Percentiles rank a stretch among this genome's conserved stretches.
phyloP scores from a whole-genome alignment of 2,113 vertebrate species.

The Sminthopsis crassicaudata region DNA sequence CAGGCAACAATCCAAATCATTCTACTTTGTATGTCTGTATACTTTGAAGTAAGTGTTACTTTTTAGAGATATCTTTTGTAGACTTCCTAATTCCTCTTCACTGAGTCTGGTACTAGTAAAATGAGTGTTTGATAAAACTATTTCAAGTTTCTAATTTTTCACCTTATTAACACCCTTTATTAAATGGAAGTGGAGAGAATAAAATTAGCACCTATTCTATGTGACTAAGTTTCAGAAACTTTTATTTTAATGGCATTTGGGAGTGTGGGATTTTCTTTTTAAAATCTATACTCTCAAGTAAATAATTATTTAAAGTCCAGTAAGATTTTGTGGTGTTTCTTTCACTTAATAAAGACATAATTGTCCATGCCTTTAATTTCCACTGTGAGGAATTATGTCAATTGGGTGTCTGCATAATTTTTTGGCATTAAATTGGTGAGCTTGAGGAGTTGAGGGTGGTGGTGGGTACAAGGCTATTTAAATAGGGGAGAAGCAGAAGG shows the following conservation, averaged over 20 bases:
- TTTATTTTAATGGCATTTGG: background rate
- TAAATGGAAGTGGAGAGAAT: background rate
- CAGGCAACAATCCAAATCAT: background rate
- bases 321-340: background rate
- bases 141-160: conserved; percentile 41
- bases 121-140: conserved; percentile 15
- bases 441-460: background rate
- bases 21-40: background rate
- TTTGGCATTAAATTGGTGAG: background rate
- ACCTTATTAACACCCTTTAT: background rate
- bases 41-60: background rate
- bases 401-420: background rate
- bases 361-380: background rate
- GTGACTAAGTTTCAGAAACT: background rate
- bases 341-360: conserved; percentile 1
- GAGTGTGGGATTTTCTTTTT: background rate
- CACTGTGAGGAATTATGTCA: background rate
- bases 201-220: background rate
- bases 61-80: conserved; percentile 35
- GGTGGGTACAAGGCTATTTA: background rate
- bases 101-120: conserved; percentile 59
- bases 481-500: background rate
- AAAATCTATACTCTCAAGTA: background rate
- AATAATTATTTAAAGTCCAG: background rate
- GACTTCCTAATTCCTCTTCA: conserved; percentile 34